Evolutionary conservation across 2,797 vertebrate genomes (phyloP).

Genomic region (Macropodus opercularis): DNA sequence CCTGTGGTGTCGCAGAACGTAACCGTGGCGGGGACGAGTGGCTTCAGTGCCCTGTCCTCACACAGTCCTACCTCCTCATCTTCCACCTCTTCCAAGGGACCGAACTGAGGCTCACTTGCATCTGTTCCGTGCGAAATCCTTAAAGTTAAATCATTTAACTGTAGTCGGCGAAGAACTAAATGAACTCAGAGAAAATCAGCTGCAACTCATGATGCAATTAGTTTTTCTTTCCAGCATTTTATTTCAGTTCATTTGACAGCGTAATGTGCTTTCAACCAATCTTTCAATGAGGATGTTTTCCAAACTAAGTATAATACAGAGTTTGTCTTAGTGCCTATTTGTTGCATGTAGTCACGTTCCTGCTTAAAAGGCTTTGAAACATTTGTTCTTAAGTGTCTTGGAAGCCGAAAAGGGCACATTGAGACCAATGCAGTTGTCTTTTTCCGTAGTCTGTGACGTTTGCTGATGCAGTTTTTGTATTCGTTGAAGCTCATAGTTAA

Average conservation of each 20-base stretch:
- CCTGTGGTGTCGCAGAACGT: slow-evolving; percentile 76
- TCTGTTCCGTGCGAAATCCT: slow-evolving; percentile 13
- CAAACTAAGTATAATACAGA: slow-evolving; percentile 23
- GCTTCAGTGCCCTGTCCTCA: slow-evolving; percentile 80
- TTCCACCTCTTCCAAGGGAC: slow-evolving; percentile 91
- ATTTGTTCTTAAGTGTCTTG: slow-evolving; percentile 42
- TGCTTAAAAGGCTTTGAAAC: slow-evolving; percentile 23
- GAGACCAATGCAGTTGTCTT: slow-evolving; percentile 23
- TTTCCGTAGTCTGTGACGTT: slow-evolving; percentile 12
- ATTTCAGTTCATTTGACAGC: slow-evolving; percentile 41
- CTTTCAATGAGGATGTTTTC: slow-evolving; percentile 1
- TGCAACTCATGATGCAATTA: slow-evolving; percentile 19
- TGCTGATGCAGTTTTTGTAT: slow-evolving; percentile 25
- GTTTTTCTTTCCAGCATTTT: slow-evolving; percentile 21
- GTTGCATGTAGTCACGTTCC: slow-evolving; percentile 22
- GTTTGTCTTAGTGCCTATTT: slow-evolving; percentile 66
- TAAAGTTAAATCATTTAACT: slow-evolving; percentile 17
- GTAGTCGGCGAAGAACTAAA: slow-evolving; percentile 39
- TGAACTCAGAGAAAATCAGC: slow-evolving; percentile 37
- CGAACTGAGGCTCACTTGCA: slow-evolving; percentile 73
- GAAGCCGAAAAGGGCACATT: slow-evolving; percentile 21
- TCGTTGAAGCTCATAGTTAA: slow-evolving; percentile 6
- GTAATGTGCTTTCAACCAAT: slow-evolving; percentile 31
- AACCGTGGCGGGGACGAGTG: slow-evolving; percentile 82
- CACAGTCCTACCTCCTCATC: slow-evolving; percentile 89